phyloP scores from a whole-genome alignment of 2,113 vertebrate genomes.

The Clupea harengus region DNA sequence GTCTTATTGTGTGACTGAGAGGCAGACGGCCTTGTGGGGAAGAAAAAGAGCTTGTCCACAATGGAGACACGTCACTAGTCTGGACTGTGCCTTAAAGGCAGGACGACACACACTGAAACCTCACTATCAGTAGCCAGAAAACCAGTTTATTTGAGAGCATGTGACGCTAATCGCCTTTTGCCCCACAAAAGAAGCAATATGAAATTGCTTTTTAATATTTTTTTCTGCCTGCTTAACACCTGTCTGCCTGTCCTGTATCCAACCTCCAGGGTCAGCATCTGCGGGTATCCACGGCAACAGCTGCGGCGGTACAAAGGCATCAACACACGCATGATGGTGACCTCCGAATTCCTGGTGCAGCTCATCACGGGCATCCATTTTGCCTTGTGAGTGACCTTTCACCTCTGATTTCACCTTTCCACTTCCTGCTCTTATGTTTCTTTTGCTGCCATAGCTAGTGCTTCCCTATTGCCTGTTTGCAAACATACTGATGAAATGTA shows the following conservation, averaged over 20 bases:
- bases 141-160: background rate
- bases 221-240: constrained; percentile 41
- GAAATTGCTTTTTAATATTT: background rate
- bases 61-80: background rate
- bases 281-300: constrained; percentile 93
- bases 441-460: background rate
- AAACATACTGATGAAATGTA: no score
- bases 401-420: background rate
- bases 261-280: constrained; percentile 85
- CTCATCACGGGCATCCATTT: constrained; percentile 96
- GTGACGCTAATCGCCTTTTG: background rate
- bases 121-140: no score
- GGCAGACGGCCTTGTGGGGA: background rate
- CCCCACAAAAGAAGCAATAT: background rate
- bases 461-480: no score
- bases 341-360: constrained; percentile 96
- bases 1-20: background rate
- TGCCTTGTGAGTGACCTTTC: constrained; percentile 82
- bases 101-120: background rate
- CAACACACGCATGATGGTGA: constrained; percentile 84
- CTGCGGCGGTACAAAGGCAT: constrained; percentile 88
- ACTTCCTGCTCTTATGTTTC: background rate
- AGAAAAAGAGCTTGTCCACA: background rate
- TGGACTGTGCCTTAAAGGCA: constrained; percentile 18
- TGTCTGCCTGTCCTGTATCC: constrained; percentile 27